Evolutionary conservation across 2,888 invertebrate genomes (phyloP).

Genomic region (Emmelina monodactyla): DNA sequence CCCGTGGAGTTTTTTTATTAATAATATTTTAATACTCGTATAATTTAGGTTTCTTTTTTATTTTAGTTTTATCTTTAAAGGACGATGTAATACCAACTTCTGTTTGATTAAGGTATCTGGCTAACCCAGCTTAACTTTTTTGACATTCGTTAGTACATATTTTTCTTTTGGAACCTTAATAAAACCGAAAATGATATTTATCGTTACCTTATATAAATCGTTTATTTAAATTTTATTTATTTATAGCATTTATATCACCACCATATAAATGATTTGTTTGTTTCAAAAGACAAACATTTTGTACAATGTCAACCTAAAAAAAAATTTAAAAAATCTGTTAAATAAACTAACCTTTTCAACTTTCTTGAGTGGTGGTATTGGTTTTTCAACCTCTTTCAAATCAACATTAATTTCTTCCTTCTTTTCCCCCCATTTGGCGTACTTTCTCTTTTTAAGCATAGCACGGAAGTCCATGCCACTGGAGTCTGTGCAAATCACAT

Average conservation of each 20-base stretch:
- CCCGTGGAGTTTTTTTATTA: too few relatives aligned
- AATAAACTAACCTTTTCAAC: constrained; percentile 83
- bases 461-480: constrained; percentile 99
- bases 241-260: constrained; percentile 4
- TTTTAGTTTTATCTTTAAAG: too few relatives aligned
- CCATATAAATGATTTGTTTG: constrained; percentile 4
- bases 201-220: not conserved
- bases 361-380: constrained; percentile 86
- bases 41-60: too few relatives aligned
- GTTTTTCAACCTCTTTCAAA: constrained; percentile 90
- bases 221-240: not conserved
- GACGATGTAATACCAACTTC: too few relatives aligned
- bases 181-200: too few relatives aligned
- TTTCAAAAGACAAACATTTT: too few relatives aligned
- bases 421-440: constrained; percentile 91
- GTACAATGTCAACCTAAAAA: not conserved
- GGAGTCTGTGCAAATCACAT: constrained; percentile 80
- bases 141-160: too few relatives aligned
- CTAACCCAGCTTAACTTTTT: too few relatives aligned
- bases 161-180: too few relatives aligned
- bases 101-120: too few relatives aligned
- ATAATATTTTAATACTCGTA: too few relatives aligned
- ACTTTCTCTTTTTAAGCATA: constrained; percentile 95
- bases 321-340: not conserved
- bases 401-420: constrained; percentile 92